Base-by-base conservation (phyloP, 2,113 vertebrate genomes). In the Melanotaenia duboulayi region DNA sequence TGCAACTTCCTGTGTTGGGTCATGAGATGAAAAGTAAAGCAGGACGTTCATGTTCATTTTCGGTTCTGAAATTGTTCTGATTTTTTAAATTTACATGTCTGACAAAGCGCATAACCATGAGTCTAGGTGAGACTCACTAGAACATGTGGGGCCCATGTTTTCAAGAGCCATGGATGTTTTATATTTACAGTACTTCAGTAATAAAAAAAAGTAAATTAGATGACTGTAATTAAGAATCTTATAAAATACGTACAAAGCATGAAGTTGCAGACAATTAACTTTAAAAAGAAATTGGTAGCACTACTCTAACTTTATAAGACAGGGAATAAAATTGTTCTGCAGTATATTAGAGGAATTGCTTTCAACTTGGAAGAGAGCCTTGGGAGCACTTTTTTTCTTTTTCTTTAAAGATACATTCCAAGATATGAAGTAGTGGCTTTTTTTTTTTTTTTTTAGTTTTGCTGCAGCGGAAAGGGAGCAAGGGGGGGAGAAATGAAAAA, bases 271-370 rank as follows among this genome's bases (percentile, higher is more conserved):
- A 64, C 49, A 55, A 40, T 73, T 60, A 58, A 58, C 60, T 80
- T 64, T 81, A 61, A 54, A 28, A 60, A 76, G 79, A 50, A 82
- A 68, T 23, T 54, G 40, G 52, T 49, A 23, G 51, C 37, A 63
- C 39, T 13, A 55, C 78, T 77, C 62, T 56, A 62, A 81, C 44
- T 1, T 78, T 83, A 74, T 78, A 72, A 65, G 62, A 80, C 19
- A 40, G 58, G 72, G 67, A 85, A 82, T 88, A 48, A 86, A 83
- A 83, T 88, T 87, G 69, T 85, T 81, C 73, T 50, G 71, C 80
- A 65, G 80, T 86, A 85, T 71, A 89, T 88, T 77, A 79, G 71
- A 86, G 65, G 46, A 86, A 84, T 65, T 23, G 60, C 71, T 85
- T 80, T 87, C 55, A 80, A 81, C 80, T 89, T 83, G 74, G 82